Conservation (phyloP, 2,888 invertebrate species). For the Trichogramma dendrolimi region DNA sequence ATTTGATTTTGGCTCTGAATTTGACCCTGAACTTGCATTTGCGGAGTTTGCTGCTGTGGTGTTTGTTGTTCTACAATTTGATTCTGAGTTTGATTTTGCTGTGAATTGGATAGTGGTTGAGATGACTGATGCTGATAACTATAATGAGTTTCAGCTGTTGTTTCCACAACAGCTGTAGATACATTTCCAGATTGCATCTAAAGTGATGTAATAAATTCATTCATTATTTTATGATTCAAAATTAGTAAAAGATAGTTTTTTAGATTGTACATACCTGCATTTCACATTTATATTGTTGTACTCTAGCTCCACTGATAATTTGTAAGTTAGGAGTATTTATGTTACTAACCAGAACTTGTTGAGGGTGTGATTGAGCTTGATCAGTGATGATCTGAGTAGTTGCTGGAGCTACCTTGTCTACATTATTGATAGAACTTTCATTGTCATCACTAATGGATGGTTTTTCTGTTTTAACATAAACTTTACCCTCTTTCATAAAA, state of each 20-base stretch:
- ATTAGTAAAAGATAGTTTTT: not conserved
- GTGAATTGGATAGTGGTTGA: conserved; percentile 41
- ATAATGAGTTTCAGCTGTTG: conserved; percentile 50
- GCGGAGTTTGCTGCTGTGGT: conserved; percentile 38
- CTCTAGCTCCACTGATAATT: conserved; percentile 51
- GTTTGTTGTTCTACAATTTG: conserved; percentile 41
- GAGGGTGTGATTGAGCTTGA: conserved; percentile 37
- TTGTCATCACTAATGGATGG: conserved; percentile 36
- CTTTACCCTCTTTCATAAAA: conserved; percentile 62
- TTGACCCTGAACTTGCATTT: conserved; percentile 46
- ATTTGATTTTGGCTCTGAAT: conserved; percentile 47
- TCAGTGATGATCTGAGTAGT: conserved; percentile 34
- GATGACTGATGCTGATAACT: conserved; percentile 50
- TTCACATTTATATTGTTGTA: conserved; percentile 53
- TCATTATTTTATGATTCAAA: not conserved
- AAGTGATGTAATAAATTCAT: conserved; percentile 7
- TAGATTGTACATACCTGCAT: conserved; percentile 47
- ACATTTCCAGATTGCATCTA: conserved; percentile 50
- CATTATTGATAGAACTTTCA: conserved; percentile 34
- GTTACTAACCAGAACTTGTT: conserved; percentile 48
- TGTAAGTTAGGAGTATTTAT: conserved; percentile 51
- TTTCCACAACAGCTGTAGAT: conserved; percentile 50
- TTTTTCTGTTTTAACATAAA: conserved; percentile 47
- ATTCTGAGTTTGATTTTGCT: conserved; percentile 45
- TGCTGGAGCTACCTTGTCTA: conserved; percentile 20